Base-by-base conservation (phyloP, 2,113 vertebrate species). In the Perognathus longimembris region DNA sequence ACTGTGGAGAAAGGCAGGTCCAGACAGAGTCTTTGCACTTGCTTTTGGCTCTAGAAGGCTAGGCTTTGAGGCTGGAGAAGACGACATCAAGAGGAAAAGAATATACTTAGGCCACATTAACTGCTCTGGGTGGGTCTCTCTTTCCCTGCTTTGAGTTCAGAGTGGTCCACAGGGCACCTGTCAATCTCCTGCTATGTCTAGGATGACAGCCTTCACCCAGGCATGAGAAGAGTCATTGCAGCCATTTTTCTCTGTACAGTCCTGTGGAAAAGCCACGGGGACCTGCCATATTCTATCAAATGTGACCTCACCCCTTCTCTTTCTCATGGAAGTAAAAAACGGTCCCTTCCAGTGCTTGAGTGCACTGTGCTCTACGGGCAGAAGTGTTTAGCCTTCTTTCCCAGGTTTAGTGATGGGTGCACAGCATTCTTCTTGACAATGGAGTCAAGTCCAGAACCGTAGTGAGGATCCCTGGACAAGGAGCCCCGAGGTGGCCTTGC, bases 1-100 rank as follows among this genome's bases (percentile, higher is more conserved):
- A 26, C 10, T 6, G 3, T 17, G 11, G n/a, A 9, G 30, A 34
- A 81, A 59, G 11, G 3, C 45, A 70, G 12, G 6, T 26, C 34
- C 5, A 0, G 4, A 5, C 2, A 10, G 3, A 3, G 5, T 42
- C 1, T 76, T 20, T 5, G 28, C 28, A 15, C 42, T 38, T 63
- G n/a, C 69, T 5, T 21, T 38, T 66, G 67, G 9, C 22, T 21
- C 2, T 0, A 6, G 2, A 1, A 40, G 9, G 24, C 66, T 40
- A 22, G n/a, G 20, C 10, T 11, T 70, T 77, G 63, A n/a, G 6
- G 22, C 5, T 38, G 21, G 10, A 63, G 42, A 32, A 42, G 10
- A 8, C 3, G 5, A 67, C 34, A n/a, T 26, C 20, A n/a, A n/a
- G 75, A 32, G 6, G 6, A 30, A 50, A 34, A 7, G 30, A 10